Conservation (phyloP, 1,140 invertebrate species). For the Agraylea sexmaculata region DNA sequence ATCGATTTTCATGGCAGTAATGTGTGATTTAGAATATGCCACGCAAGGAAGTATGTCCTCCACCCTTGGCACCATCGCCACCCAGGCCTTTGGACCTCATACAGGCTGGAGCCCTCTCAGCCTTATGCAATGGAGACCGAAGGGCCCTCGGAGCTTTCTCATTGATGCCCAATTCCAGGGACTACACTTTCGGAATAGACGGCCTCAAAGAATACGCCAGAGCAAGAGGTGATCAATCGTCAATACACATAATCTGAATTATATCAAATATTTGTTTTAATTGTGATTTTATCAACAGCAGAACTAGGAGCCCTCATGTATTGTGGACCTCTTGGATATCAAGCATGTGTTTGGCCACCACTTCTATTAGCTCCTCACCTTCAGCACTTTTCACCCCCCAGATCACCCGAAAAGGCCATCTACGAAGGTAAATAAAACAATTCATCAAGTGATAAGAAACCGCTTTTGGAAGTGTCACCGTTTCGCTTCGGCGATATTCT, state of each 20-base stretch:
- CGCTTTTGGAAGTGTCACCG: too few relatives aligned
- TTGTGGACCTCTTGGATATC: constrained; percentile 27
- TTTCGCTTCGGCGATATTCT: too few relatives aligned
- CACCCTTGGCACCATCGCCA: too few relatives aligned
- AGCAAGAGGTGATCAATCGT: constrained; percentile 22
- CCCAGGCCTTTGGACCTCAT: too few relatives aligned
- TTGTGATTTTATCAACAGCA: constrained; percentile 15
- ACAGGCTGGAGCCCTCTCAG: too few relatives aligned
- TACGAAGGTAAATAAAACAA: constrained; percentile 18
- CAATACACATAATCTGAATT: not conserved
- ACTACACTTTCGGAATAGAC: constrained; percentile 23
- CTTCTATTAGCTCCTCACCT: constrained; percentile 20
- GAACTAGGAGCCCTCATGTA: constrained; percentile 33
- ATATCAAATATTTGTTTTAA: constrained; percentile 2
- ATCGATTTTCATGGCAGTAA: too few relatives aligned
- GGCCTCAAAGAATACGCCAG: constrained; percentile 24
- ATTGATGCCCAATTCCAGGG: constrained; percentile 27
- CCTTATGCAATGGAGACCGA: constrained; percentile 17
- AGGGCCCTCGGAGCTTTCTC: constrained; percentile 29
- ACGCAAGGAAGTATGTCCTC: too few relatives aligned
- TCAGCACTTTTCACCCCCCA: constrained; percentile 12
- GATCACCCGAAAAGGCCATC: constrained; percentile 13
- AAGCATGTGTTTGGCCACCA: constrained; percentile 34
- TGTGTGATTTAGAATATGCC: too few relatives aligned
- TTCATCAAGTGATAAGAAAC: too few relatives aligned